Evolutionary conservation across 2,113 vertebrate genomes (phyloP), one percentile per base, ranked within the genome.

Genomic region (Myrmophylax atrothorax): DNA sequence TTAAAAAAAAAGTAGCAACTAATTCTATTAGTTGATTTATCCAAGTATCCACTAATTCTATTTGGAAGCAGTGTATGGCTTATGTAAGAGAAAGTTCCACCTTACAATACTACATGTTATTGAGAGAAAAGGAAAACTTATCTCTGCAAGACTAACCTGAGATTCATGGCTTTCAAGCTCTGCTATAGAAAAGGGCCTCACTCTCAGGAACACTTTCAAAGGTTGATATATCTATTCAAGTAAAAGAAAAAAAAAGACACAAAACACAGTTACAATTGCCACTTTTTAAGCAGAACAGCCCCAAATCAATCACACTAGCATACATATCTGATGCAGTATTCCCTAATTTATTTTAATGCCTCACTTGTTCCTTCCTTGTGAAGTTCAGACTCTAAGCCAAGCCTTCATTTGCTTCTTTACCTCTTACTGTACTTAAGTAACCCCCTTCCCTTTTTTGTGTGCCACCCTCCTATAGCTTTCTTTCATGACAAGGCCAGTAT

Each of bases 171-270:
- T 97, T 81, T 94, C 93, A 70, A 98, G 92, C 35, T 99, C 98
- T 64, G 98, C 96, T 74, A 97, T 63, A 47, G 98, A 98, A 85
- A 99, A 99, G 1, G 99, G 99, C 6, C 98, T 93, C 46, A 99
- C 96, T 96, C 98, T 88, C 89, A 99, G 96, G 86, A 98, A 99
- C 37, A 99, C 99, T 49, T 97, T 98, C 96, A 99, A 96, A 55
- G 98, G 97, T 26, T 98, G 98, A 80, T 81, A 94, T 1, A 59
- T 38, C 15, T 82, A 37, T 29, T 98, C 90, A 88, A 70, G 18
- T 49, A 24, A 13, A 49, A 50, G 40, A 42, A 46, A 14, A 86
- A 74, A 60, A 84, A 85, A 42, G 40, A 40, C 11, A 78, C 8
- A 79, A 33, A 37, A 12, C 5, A 47, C 1, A 12, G 29, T 94